Evolutionary conservation across 1,140 invertebrate species (phyloP).

Genomic region (Philotrypesis tridentata): DNA sequence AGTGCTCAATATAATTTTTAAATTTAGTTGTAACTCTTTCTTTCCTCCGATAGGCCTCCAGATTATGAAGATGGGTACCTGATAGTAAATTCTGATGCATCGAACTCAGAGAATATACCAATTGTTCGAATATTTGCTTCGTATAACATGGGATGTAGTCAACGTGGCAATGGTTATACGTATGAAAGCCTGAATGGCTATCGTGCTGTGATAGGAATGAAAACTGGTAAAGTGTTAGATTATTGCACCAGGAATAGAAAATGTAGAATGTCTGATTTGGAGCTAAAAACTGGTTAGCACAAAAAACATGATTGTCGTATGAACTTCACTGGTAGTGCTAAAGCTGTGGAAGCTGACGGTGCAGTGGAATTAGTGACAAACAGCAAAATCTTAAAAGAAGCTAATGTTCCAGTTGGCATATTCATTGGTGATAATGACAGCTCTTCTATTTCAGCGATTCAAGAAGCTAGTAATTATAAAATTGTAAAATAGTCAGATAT

Average conservation of each 20-base stretch:
- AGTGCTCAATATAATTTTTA: too few relatives aligned
- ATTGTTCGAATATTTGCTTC: slow-evolving; percentile 50
- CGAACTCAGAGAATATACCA: background rate
- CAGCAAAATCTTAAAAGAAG: slow-evolving; percentile 35
- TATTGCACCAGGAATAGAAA: slow-evolving; percentile 50
- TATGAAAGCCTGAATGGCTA: slow-evolving; percentile 52
- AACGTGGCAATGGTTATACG: slow-evolving; percentile 47
- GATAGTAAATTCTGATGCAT: background rate
- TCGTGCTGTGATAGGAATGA: slow-evolving; percentile 50
- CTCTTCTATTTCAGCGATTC: slow-evolving; percentile 44
- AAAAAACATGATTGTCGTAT: slow-evolving; percentile 52
- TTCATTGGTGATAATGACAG: slow-evolving; percentile 54
- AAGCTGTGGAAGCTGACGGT: slow-evolving; percentile 38
- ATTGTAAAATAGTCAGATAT: slow-evolving; percentile 48
- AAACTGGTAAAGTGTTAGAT: slow-evolving; percentile 49
- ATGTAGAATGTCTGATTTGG: slow-evolving; percentile 49
- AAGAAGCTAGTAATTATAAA: slow-evolving; percentile 26
- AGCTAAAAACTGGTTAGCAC: slow-evolving; percentile 23
- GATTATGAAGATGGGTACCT: background rate
- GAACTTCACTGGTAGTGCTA: slow-evolving; percentile 47
- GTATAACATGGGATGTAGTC: slow-evolving; percentile 51
- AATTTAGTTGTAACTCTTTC: too few relatives aligned
- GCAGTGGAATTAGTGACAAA: slow-evolving; percentile 8
- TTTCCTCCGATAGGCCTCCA: background rate
- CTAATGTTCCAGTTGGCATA: slow-evolving; percentile 40